phyloP scores from a whole-genome alignment of 2,888 invertebrate species.

The Lottia gigantea region DNA sequence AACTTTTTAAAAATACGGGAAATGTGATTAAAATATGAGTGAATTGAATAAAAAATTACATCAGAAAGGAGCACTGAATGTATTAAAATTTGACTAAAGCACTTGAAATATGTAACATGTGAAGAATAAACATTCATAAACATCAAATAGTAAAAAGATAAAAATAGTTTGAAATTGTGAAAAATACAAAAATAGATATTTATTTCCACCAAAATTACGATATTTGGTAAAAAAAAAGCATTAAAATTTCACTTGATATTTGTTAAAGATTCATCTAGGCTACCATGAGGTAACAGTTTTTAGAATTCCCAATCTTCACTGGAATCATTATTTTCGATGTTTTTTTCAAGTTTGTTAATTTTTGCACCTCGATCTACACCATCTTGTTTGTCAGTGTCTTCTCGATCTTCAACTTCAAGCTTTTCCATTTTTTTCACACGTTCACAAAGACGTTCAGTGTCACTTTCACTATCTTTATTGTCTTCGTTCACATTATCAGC shows the following conservation, averaged over 20 bases:
- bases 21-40: too few relatives aligned
- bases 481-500: constrained; percentile 14
- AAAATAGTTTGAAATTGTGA: constrained; percentile 8
- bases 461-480: constrained; percentile 14
- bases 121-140: constrained; percentile 3
- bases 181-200: constrained; percentile 8
- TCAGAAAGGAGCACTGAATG: too few relatives aligned
- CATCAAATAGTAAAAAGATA: constrained; percentile 1
- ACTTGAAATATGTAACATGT: constrained; percentile 1
- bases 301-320: constrained; percentile 60
- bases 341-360: constrained; percentile 54
- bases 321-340: constrained; percentile 25
- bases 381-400: constrained; percentile 54
- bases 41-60: too few relatives aligned
- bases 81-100: constrained; percentile 5
- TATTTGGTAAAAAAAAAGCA: constrained; percentile 2
- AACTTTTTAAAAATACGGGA: too few relatives aligned
- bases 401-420: constrained; percentile 43
- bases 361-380: constrained; percentile 44
- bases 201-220: not conserved
- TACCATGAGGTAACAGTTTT: constrained; percentile 20
- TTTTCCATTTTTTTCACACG: constrained; percentile 48
- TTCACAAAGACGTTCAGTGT: constrained; percentile 21
- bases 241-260: too few relatives aligned
- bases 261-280: not conserved